Percentiles rank a stretch among this genome's conserved stretches.
phyloP scores from a whole-genome alignment of 2,797 vertebrate genomes.

The Gorsachius magnificus region DNA sequence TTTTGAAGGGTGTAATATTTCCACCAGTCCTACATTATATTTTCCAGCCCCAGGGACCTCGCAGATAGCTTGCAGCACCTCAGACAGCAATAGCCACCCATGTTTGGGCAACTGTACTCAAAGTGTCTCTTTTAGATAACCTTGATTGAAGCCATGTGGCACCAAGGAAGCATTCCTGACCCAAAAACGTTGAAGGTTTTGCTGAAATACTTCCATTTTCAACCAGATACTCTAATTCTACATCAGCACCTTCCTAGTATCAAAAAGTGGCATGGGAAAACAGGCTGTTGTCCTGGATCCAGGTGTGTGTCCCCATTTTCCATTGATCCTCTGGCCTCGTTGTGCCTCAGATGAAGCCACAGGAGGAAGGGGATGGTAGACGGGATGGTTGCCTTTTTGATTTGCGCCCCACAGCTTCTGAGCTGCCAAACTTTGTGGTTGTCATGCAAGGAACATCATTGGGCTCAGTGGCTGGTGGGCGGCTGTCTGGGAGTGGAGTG shows the following conservation, averaged over 20 bases:
- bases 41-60: neutral
- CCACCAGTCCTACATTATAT: neutral
- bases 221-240: neutral
- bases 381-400: neutral
- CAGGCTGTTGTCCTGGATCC: neutral
- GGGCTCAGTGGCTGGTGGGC: neutral
- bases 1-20: neutral
- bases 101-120: neutral
- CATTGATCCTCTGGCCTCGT: neutral
- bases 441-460: neutral
- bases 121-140: neutral
- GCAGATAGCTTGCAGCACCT: neutral
- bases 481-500: neutral
- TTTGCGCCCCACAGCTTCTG: neutral
- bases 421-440: neutral
- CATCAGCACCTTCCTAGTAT: neutral
- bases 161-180: neutral
- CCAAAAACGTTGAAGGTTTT: neutral
- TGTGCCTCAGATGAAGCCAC: neutral
- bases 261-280: neutral
- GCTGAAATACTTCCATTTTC: neutral
- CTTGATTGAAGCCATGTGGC: neutral
- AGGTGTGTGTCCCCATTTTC: neutral
- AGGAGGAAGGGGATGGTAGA: neutral
- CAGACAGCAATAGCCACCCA: fast-evolving